A percentile compares a stretch with the other conserved stretches of the same genome.
Evolutionary conservation across 2,797 vertebrate species (phyloP).

Genomic region (Aulostomus chinensis): DNA sequence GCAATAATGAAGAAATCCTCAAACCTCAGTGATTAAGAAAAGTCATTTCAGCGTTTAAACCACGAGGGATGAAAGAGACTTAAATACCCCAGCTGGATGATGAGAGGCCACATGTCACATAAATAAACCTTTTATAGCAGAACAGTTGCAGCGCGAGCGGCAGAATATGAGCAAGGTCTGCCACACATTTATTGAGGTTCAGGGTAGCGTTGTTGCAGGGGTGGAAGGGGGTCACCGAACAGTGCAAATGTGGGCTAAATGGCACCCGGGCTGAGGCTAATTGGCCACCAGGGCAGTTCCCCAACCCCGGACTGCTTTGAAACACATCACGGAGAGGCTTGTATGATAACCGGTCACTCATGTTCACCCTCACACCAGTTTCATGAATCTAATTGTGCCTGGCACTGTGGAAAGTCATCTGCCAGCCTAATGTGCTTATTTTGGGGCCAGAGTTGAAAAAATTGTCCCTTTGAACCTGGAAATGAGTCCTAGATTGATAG

Average conservation of each 20-base stretch:
- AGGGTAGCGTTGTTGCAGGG: conserved; percentile 32
- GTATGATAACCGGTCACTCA: conserved; percentile 40
- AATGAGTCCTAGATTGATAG: conserved; percentile 18
- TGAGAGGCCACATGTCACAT: conserved; percentile 44
- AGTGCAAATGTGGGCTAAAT: conserved; percentile 42
- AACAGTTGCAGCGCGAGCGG: conserved; percentile 46
- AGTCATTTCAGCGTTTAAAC: conserved; percentile 41
- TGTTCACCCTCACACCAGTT: conserved; percentile 17
- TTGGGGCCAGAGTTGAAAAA: conserved; percentile 8
- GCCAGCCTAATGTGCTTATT: conserved; percentile 33
- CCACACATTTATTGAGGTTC: conserved; percentile 44
- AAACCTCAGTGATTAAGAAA: no score
- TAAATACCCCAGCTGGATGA: conserved; percentile 39
- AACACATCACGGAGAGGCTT: conserved; percentile 15
- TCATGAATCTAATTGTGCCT: conserved; percentile 24
- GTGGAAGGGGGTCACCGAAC: conserved; percentile 35
- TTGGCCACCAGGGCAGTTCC: conserved; percentile 47
- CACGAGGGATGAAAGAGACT: no score
- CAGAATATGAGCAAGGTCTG: conserved; percentile 43
- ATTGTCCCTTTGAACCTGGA: conserved; percentile 28
- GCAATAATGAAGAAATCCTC: conserved; percentile 22
- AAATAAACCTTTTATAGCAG: conserved; percentile 48
- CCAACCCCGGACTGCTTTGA: conserved; percentile 35
- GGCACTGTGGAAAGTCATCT: no score
- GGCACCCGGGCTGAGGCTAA: conserved; percentile 43